A percentile compares a stretch with the other conserved stretches of the same genome.
Evolutionary conservation across 2,888 invertebrate species (phyloP).

Genomic region (Pedicia rivosa): DNA sequence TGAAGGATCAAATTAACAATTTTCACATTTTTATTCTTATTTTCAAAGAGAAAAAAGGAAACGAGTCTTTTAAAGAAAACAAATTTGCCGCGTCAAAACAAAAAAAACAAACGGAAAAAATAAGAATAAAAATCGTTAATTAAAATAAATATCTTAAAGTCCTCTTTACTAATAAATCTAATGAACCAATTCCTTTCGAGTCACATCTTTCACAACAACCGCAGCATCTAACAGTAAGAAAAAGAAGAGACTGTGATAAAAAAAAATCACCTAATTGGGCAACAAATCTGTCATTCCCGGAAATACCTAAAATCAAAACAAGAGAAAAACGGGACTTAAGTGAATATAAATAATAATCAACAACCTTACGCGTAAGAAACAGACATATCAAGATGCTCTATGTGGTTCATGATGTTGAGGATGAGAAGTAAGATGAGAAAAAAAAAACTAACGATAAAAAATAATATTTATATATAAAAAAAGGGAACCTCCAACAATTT

Average conservation of each 20-base stretch:
- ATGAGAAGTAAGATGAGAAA: slow-evolving; percentile 6
- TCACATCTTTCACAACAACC: too few species aligned
- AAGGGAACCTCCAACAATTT: neutral
- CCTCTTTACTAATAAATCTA: too few species aligned
- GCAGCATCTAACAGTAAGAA: neutral
- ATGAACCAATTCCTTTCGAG: too few species aligned
- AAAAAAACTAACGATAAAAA: neutral
- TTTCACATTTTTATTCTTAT: too few species aligned
- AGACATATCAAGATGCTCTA: too few species aligned
- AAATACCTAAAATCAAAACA: slow-evolving; percentile 10
- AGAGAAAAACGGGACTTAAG: slow-evolving; percentile 6
- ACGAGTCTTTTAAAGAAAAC: neutral
- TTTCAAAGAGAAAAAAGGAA: too few species aligned
- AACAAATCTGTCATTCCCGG: slow-evolving; percentile 29
- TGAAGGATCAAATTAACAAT: neutral
- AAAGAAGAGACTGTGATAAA: neutral
- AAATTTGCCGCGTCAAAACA: neutral
- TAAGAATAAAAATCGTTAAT: neutral
- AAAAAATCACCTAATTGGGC: slow-evolving; percentile 24
- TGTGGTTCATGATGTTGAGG: too few species aligned
- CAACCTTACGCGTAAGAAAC: too few species aligned
- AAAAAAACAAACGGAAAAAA: neutral
- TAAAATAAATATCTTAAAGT: neutral
- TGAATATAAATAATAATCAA: slow-evolving; percentile 9
- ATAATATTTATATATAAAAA: too few species aligned